These are phyloP conservation scores for Synanceia verrucosa DNA, from an alignment of 2,797 vertebrate species.

Conservation along the genomic window DNA sequence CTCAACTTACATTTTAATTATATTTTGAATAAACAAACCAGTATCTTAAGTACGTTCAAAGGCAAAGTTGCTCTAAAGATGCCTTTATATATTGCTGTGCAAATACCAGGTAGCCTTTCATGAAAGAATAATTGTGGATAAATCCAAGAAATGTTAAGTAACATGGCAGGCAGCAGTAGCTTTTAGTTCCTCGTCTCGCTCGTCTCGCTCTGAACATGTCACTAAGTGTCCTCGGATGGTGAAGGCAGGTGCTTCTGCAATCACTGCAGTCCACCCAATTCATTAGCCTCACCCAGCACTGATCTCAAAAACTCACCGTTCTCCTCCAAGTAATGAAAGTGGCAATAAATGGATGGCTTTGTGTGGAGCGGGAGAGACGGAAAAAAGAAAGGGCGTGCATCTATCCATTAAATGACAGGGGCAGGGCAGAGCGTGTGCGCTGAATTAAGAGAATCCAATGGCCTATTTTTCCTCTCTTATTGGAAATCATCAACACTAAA, in stretches of 20 bases:
- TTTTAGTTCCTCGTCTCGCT: slow-evolving; percentile 35
- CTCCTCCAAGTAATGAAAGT: slow-evolving; percentile 64
- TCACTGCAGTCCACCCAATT: slow-evolving; percentile 58
- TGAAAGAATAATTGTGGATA: background rate
- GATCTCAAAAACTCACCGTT: slow-evolving; percentile 60
- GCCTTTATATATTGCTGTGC: slow-evolving; percentile 3
- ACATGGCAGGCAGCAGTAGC: slow-evolving; percentile 28
- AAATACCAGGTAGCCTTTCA: slow-evolving; percentile 22
- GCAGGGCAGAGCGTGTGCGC: slow-evolving; percentile 50
- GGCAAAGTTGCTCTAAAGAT: slow-evolving; percentile 2
- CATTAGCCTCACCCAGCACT: slow-evolving; percentile 56
- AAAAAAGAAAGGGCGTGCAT: slow-evolving; percentile 51
- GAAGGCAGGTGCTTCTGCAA: slow-evolving; percentile 49
- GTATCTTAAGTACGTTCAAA: slow-evolving; percentile 21
- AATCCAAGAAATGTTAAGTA: slow-evolving; percentile 16
- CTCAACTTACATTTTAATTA: slow-evolving; percentile 48
- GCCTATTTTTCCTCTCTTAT: slow-evolving; percentile 62
- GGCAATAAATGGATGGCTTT: slow-evolving; percentile 65
- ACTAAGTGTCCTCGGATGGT: slow-evolving; percentile 37
- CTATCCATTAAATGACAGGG: slow-evolving; percentile 71
- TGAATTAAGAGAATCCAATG: slow-evolving; percentile 69
- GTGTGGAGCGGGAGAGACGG: slow-evolving; percentile 26
- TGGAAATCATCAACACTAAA: slow-evolving; percentile 75
- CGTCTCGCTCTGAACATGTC: slow-evolving; percentile 44
- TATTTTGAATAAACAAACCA: slow-evolving; percentile 31